Percentiles rank a stretch among this genome's conserved stretches.
Evolutionary conservation across 2,888 invertebrate genomes (phyloP).

Genomic region (Synergus gifuensis): DNA sequence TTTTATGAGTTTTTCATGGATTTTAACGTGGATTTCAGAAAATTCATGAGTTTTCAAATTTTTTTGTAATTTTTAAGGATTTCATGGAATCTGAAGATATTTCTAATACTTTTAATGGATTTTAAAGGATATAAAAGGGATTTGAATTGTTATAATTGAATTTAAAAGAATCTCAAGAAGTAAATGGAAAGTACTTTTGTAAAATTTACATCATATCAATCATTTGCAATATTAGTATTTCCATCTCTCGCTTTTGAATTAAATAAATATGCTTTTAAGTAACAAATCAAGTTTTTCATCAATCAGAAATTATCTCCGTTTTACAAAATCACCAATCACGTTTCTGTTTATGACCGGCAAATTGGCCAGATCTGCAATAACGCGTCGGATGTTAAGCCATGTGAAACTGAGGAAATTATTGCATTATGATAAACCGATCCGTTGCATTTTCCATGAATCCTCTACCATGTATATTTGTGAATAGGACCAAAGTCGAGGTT

Average conservation of each 20-base stretch:
- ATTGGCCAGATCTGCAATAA: slow-evolving; percentile 28
- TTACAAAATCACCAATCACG: slow-evolving; percentile 18
- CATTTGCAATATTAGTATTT: neutral
- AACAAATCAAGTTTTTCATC: neutral
- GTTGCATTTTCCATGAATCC: slow-evolving; percentile 31
- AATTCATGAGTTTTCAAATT: too few relatives aligned
- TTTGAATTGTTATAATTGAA: too few relatives aligned
- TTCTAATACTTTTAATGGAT: too few relatives aligned
- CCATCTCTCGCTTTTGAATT: neutral
- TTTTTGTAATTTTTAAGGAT: too few relatives aligned
- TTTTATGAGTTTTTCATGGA: too few relatives aligned
- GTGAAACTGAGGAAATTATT: slow-evolving; percentile 40
- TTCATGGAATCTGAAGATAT: too few relatives aligned
- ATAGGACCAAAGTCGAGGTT: slow-evolving; percentile 29
- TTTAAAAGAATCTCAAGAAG: too few relatives aligned
- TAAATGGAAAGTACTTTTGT: too few relatives aligned
- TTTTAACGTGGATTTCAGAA: too few relatives aligned
- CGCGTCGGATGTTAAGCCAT: slow-evolving; percentile 18
- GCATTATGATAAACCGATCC: slow-evolving; percentile 38
- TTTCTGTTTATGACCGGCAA: slow-evolving; percentile 14
- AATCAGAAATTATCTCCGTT: neutral
- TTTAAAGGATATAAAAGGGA: too few relatives aligned
- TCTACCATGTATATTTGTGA: slow-evolving; percentile 21
- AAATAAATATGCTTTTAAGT: neutral
- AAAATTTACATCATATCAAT: neutral